Conservation (phyloP, 2,888 invertebrate species). For the Proisotoma minuta region DNA sequence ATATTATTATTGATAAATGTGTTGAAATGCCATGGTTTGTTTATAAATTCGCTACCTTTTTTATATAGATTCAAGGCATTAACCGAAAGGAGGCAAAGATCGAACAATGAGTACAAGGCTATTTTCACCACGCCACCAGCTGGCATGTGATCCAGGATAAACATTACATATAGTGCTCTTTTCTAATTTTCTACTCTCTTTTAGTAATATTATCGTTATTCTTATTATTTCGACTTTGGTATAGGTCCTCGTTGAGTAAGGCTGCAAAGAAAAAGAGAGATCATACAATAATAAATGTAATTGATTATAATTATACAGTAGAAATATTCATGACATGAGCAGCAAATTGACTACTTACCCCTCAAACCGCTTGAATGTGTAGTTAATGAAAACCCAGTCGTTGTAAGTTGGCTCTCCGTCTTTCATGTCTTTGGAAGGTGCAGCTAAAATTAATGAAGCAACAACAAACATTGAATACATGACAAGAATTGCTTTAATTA, state of each 20-base stretch:
- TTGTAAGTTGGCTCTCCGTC: slow-evolving; percentile 84
- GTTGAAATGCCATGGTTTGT: no score
- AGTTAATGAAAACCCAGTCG: slow-evolving; percentile 99
- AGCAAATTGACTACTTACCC: slow-evolving; percentile 63
- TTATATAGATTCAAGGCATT: no score
- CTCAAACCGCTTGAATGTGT: slow-evolving; percentile 99
- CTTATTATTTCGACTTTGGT: slow-evolving; percentile 41
- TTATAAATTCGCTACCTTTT: no score
- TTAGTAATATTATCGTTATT: no score
- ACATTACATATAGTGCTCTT: background rate
- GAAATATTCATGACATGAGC: slow-evolving; percentile 63
- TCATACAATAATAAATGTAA: background rate
- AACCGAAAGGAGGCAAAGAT: background rate
- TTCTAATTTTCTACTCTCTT: background rate
- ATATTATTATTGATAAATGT: no score
- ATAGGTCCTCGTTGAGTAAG: slow-evolving; percentile 46
- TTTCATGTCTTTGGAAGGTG: slow-evolving; percentile 70
- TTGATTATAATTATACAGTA: background rate
- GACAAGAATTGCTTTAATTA: background rate
- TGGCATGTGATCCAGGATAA: background rate
- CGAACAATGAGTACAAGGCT: slow-evolving; percentile 4
- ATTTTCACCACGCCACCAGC: no score
- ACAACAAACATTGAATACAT: background rate
- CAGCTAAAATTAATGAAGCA: slow-evolving; percentile 59
- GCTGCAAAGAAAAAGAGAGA: slow-evolving; percentile 1